Evolutionary conservation across 2,113 vertebrate genomes (phyloP), one percentile per base, ranked within the genome.

Genomic region (Charadrius vociferus): DNA sequence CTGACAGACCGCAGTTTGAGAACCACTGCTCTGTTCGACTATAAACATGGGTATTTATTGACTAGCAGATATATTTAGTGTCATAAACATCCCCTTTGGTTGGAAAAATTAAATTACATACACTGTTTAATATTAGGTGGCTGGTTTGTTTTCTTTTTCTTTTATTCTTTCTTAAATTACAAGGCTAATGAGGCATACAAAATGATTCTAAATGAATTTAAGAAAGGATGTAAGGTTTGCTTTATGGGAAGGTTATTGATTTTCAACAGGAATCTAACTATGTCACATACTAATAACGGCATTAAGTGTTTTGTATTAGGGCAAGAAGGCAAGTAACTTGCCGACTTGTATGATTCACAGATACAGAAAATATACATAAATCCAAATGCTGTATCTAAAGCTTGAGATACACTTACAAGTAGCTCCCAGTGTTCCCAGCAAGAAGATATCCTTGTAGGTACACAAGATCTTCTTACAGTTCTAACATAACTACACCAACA

Each of bases 121-220:
- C 80, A 58, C 74, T 91, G 92, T 95, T 95, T 96, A 94, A 94
- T 86, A 96, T 78, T 83, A 96, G 91, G 94, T 95, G 94, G 93
- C 91, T 91, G 43, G 84, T 94, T 94, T 89, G 80, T 90, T 96
- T 97, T 87, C 77, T 95, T 94, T 93, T 91, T 91, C 80, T 96
- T 94, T 93, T 94, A 73, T 97, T 94, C 92, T 95, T 94, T 91
- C 78, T 86, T 95, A 96, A 97, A 97, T 97, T 97, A 96, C 70
- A 72, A 93, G 86, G 77, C 88, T 96, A 97, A 98, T 86, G 93
- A 97, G 94, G 93, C 77, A 97, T 75, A 96, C 45, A 92, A 93
- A 97, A 96, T 93, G 43, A 86, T 95, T 97, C 83, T 96, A 97
- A 97, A 96, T 79, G 16, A 95, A 94, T 96, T 97, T 97, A 96